Percentiles rank a stretch among this genome's conserved stretches.
phyloP scores from a whole-genome alignment of 2,888 invertebrate species.

The Melanophora roralis region DNA sequence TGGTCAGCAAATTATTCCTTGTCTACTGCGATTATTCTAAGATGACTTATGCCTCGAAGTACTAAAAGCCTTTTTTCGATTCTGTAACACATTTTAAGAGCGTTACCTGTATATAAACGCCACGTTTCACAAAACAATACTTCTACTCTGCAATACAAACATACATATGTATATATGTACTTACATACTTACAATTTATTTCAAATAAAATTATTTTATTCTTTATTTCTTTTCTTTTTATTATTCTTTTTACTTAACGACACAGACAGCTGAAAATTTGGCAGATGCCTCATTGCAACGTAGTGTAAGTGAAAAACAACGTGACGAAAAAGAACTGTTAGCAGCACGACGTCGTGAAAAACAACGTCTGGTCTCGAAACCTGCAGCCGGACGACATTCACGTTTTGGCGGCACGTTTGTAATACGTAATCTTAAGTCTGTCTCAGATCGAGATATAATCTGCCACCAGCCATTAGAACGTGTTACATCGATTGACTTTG shows the following conservation, averaged over 20 bases:
- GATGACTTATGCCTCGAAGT: too few relatives aligned
- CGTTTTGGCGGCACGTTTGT: conserved; percentile 96
- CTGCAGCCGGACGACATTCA: conserved; percentile 83
- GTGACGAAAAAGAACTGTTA: conserved; percentile 89
- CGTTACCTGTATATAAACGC: too few relatives aligned
- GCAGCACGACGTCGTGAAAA: conserved; percentile 85
- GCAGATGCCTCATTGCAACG: conserved; percentile 87
- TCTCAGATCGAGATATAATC: conserved; percentile 92
- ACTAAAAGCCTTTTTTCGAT: too few relatives aligned
- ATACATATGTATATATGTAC: too few relatives aligned
- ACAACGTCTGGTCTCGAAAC: conserved; percentile 73
- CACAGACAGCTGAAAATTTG: conserved; percentile 82
- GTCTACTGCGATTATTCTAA: too few relatives aligned
- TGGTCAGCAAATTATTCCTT: too few relatives aligned
- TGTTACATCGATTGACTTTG: conserved; percentile 87
- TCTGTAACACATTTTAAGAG: too few relatives aligned
- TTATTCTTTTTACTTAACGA: conserved; percentile 21
- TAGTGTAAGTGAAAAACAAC: conserved; percentile 87
- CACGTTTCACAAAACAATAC: too few relatives aligned
- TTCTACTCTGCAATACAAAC: too few relatives aligned
- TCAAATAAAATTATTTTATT: background rate
- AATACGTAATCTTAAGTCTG: conserved; percentile 94
- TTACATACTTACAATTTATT: too few relatives aligned
- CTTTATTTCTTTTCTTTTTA: background rate
- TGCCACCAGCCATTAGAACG: conserved; percentile 91